These are phyloP conservation scores for Tolmerus cingulatus DNA, from an alignment of 2,888 invertebrate genomes.

Conservation along the genomic window DNA sequence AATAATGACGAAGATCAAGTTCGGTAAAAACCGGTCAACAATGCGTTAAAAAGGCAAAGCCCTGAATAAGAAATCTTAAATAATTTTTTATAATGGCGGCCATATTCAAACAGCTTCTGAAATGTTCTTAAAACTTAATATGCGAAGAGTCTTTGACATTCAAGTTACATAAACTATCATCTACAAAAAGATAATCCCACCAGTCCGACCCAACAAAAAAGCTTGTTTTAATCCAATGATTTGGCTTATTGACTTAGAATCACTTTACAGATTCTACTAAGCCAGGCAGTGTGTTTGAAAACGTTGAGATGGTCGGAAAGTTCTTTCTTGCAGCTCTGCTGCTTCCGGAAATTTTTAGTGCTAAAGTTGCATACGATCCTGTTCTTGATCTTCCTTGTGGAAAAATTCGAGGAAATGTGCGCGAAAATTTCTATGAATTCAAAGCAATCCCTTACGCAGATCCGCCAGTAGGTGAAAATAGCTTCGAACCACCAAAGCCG, in stretches of 20 bases:
- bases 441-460: slow-evolving; percentile 74
- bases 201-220: not conserved
- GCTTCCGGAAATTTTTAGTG: not conserved
- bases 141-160: not conserved
- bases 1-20: not conserved
- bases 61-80: not conserved
- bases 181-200: no score
- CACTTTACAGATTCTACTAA: not conserved
- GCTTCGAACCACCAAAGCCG: slow-evolving; percentile 66
- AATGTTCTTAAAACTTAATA: not conserved
- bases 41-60: not conserved
- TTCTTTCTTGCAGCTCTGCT: not conserved
- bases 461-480: slow-evolving; percentile 69
- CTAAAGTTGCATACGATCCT: slow-evolving; percentile 33
- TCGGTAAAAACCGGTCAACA: not conserved
- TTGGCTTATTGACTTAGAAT: not conserved
- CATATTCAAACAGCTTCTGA: not conserved
- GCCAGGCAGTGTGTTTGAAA: not conserved
- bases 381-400: slow-evolving; percentile 54
- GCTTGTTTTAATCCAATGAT: not conserved
- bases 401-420: slow-evolving; percentile 54
- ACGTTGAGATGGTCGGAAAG: not conserved
- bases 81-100: not conserved
- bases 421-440: slow-evolving; percentile 66
- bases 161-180: not conserved